Evolutionary conservation across 2,888 invertebrate genomes (phyloP).

Genomic region (Eilema caniola): DNA sequence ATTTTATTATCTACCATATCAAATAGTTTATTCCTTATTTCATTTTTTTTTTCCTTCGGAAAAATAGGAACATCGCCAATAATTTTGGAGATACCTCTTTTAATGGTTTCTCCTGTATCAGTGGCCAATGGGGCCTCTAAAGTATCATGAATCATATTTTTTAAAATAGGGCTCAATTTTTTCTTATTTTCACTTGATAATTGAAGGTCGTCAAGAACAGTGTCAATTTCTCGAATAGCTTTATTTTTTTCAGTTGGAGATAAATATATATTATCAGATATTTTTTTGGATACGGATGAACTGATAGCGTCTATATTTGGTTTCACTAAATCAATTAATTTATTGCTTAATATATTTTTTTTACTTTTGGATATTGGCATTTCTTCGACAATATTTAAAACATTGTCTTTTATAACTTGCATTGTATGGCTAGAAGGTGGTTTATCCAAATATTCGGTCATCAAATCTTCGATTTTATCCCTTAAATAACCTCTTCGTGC

Average conservation of each 20-base stretch:
- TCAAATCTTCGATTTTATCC: conserved; percentile 1
- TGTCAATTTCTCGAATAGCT: conserved; percentile 3
- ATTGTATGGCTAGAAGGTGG: background rate
- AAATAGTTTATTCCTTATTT: background rate
- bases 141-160: conserved; percentile 7
- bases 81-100: conserved; percentile 1
- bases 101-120: background rate
- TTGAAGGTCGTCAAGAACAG: background rate
- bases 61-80: background rate
- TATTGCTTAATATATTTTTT: conserved; percentile 7
- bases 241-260: background rate
- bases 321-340: conserved; percentile 1
- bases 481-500: background rate
- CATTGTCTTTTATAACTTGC: conserved; percentile 12
- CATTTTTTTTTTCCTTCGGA: conserved; percentile 4
- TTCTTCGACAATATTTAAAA: conserved; percentile 7
- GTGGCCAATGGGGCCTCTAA: background rate
- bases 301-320: background rate
- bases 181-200: background rate
- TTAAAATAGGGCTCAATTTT: background rate
- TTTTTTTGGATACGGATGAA: background rate
- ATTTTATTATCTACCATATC: conserved; percentile 8
- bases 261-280: background rate
- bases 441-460: background rate
- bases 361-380: conserved; percentile 5